Percentiles rank a stretch among this genome's conserved stretches.
Conservation (phyloP, 2,113 vertebrate genomes). For the Etheostoma spectabile region DNA sequence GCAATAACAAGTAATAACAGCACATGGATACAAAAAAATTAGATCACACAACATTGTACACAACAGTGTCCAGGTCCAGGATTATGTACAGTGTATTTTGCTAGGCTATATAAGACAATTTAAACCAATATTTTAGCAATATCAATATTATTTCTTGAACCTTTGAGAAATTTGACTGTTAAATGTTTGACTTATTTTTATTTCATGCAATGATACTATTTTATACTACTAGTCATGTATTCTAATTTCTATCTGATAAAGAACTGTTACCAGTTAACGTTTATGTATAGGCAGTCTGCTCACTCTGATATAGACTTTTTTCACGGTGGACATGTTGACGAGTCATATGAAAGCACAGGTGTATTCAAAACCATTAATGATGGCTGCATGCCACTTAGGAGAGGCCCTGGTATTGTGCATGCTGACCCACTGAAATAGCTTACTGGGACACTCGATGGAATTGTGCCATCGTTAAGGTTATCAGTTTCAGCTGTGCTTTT, state of each 20-base stretch:
- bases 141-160: not conserved
- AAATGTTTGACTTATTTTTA: not conserved
- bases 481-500: too few species aligned
- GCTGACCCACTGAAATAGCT: too few species aligned
- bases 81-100: not conserved
- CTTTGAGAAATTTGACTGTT: not conserved
- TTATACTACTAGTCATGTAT: not conserved
- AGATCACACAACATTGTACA: not conserved
- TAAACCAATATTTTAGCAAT: not conserved
- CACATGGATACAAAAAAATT: too few species aligned
- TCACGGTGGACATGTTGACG: too few species aligned
- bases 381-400: too few species aligned
- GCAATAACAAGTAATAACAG: too few species aligned
- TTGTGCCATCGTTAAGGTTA: too few species aligned
- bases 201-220: not conserved
- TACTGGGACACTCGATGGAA: too few species aligned
- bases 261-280: not conserved
- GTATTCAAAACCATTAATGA: too few species aligned
- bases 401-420: too few species aligned
- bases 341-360: too few species aligned
- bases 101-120: not conserved
- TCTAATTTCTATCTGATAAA: not conserved
- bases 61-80: not conserved
- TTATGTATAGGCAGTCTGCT: not conserved
- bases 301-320: not conserved